Evolutionary conservation across 2,888 invertebrate genomes (phyloP), one percentile per base, ranked within the genome.

Genomic region (Platycnemis pennipes): DNA sequence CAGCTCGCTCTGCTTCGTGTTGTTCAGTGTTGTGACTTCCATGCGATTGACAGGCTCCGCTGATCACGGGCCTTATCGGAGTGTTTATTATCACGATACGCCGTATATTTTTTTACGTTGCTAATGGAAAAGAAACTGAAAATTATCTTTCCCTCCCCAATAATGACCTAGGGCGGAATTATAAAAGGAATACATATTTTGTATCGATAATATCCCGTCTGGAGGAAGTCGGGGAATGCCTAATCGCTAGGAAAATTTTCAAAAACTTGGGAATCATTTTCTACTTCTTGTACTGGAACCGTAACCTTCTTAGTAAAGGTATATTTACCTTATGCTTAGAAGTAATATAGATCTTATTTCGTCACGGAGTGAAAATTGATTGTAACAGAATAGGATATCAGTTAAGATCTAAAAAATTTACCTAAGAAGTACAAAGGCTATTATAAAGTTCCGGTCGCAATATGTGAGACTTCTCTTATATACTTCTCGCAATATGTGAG

Each of bases 91-190:
- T 77, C 77, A 37, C 77, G 31, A 77, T 77, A 31, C 37, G 31
- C 77, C n/a, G 77, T 77, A 77, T 77, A 77, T 37, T 77, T n/a
- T n/a, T 49, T 77, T 77, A 77, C 37, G 77, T 77, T 31, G 37
- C 77, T 77, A 77, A 77, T 77, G 77, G 77, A 77, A 77, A 77
- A 37, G 11, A 37, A 77, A 77, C 77, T 77, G 37, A 37, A 77
- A 77, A 37, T 77, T 37, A 37, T 13, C 11, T 77, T 37, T 26
- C 37, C 77, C 37, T 11, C 2, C 11, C 77, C 13, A 13, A 77
- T 77, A 77, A 77, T 37, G 37, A 31, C 77, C 37, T 26, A 13
- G 31, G 16, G 77, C 13, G 77, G 37, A 77, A 77, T 31, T 37
- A 77, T 77, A 77, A n/a, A 77, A 37, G 77, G 77, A 8, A 37